A percentile compares a stretch with the other conserved stretches of the same genome.
These are phyloP conservation scores for Amblyjoppa fuscipennis DNA, from an alignment of 2,888 invertebrate genomes.

Conservation along the genomic window DNA sequence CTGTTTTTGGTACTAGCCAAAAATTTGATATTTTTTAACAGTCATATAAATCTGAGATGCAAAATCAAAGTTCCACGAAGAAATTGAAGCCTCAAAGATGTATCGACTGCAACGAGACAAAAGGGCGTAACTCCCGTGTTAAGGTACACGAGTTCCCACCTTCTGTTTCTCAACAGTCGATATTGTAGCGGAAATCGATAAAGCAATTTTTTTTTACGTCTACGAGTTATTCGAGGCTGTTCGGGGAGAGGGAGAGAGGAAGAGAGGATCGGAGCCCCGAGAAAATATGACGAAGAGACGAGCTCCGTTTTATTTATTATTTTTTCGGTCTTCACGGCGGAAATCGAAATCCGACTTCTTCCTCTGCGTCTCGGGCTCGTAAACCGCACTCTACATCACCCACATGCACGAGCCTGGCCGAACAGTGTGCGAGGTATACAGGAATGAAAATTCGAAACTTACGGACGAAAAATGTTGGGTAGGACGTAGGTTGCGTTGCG, in stretches of 20 bases:
- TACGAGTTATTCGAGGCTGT: background rate
- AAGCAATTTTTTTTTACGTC: background rate
- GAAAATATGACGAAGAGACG: slow-evolving; percentile 30
- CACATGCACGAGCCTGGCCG: slow-evolving; percentile 10
- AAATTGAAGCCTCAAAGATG: background rate
- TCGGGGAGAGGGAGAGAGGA: background rate
- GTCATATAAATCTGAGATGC: background rate
- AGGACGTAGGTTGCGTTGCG: background rate
- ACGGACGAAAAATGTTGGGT: slow-evolving; percentile 40
- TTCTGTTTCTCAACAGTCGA: background rate
- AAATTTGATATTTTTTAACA: background rate
- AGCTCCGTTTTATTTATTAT: slow-evolving; percentile 55
- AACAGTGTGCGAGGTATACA: slow-evolving; percentile 4
- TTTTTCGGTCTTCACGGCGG: slow-evolving; percentile 53
- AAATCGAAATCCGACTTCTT: slow-evolving; percentile 60
- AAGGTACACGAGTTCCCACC: background rate
- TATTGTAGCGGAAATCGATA: background rate
- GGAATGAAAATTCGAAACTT: slow-evolving; percentile 52
- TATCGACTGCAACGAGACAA: background rate
- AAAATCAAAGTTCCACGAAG: background rate
- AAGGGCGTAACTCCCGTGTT: background rate
- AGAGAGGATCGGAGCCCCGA: background rate
- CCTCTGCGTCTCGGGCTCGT: slow-evolving; percentile 53
- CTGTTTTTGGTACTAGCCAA: background rate
- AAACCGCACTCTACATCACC: slow-evolving; percentile 60